Conservation (phyloP, 2,797 vertebrate species). For the Euthynnus affinis region DNA sequence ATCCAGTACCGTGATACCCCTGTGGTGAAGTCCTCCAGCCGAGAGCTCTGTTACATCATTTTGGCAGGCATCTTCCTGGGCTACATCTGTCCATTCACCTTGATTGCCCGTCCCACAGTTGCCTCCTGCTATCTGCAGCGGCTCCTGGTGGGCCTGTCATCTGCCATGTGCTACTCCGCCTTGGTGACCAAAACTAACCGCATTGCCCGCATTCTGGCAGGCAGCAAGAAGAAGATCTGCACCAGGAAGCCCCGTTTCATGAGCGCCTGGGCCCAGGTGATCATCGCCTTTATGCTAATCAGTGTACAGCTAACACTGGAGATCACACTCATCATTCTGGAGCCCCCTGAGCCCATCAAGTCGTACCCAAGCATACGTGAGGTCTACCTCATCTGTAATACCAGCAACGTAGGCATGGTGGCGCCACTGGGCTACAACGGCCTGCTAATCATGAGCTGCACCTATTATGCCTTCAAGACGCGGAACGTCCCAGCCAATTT, state of each 20-base stretch:
- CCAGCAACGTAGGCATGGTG: slow-evolving; percentile 96
- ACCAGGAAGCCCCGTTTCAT: slow-evolving; percentile 98
- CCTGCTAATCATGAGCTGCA: slow-evolving; percentile 99
- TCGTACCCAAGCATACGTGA: slow-evolving; percentile 98
- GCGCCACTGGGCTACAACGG: slow-evolving; percentile 98
- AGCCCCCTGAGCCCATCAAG: slow-evolving; percentile 94
- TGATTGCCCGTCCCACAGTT: slow-evolving; percentile 94
- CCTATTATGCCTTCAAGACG: slow-evolving; percentile 99
- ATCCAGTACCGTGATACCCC: slow-evolving; percentile 98
- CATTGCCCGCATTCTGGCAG: slow-evolving; percentile 97
- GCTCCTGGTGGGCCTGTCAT: slow-evolving; percentile 96
- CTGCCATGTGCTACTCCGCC: slow-evolving; percentile 98
- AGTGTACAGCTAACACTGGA: slow-evolving; percentile 95
- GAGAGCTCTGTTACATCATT: slow-evolving; percentile 98
- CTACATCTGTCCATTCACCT: slow-evolving; percentile 97
- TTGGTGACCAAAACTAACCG: slow-evolving; percentile 99
- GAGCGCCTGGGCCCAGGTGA: slow-evolving; percentile 98
- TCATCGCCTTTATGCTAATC: slow-evolving; percentile 95
- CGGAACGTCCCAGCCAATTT: slow-evolving; percentile 99
- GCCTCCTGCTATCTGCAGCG: slow-evolving; percentile 97
- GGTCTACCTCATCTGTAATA: slow-evolving; percentile 98
- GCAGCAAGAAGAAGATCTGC: slow-evolving; percentile 99
- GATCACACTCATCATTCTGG: slow-evolving; percentile 95
- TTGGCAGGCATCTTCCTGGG: slow-evolving; percentile 97
- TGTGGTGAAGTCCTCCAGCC: slow-evolving; percentile 98